These are phyloP conservation scores for Laupala kohalensis DNA, from an alignment of 1,140 invertebrate genomes.

Conservation along the genomic window DNA sequence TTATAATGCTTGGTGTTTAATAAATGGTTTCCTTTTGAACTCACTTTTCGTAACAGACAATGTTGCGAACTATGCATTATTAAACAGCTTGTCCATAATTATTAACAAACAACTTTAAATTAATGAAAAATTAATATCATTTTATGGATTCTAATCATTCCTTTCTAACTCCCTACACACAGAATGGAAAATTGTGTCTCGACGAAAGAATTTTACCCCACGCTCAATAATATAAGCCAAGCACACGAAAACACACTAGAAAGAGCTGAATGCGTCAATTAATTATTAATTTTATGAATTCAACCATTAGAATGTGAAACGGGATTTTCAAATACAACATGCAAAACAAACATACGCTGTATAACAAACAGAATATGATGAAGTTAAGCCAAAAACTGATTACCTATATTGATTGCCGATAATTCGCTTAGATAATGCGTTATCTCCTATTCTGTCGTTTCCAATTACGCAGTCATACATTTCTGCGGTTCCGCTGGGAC, in stretches of 20 bases:
- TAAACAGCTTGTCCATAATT: no score
- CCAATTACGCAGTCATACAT: background rate
- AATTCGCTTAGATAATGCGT: background rate
- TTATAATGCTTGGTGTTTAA: no score
- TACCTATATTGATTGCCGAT: background rate
- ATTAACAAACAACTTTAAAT: no score
- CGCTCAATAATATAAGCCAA: no score
- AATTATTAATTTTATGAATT: background rate
- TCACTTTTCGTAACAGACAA: no score
- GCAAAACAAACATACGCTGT: background rate
- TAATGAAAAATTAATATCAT: no score
- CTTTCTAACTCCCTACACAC: no score
- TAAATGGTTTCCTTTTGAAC: no score
- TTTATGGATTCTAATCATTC: no score
- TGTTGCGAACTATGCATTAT: no score
- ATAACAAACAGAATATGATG: background rate
- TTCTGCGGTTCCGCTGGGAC: background rate
- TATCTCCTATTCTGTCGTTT: background rate
- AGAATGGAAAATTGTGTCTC: no score
- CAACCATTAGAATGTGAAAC: background rate
- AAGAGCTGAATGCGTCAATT: background rate
- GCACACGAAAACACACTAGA: background rate
- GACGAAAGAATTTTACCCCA: no score
- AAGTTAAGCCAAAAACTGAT: background rate
- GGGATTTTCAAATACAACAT: background rate